Evolutionary conservation across 2,797 vertebrate genomes (phyloP).

Genomic region (Rhinella marina): DNA sequence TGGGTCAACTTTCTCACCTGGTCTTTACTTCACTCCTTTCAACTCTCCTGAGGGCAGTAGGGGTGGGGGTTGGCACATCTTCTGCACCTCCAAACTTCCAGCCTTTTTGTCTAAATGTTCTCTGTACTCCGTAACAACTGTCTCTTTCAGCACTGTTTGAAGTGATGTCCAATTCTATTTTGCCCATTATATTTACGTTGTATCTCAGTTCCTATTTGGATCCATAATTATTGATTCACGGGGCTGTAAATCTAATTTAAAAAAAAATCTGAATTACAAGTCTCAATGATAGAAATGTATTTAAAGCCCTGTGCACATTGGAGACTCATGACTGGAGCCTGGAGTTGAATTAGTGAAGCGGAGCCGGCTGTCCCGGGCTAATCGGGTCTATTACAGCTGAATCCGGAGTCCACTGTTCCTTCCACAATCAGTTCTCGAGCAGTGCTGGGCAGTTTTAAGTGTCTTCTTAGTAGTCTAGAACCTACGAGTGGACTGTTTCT

Average conservation of each 20-base stretch:
- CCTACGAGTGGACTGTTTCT: not conserved
- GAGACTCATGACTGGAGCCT: not conserved
- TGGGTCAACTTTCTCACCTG: conserved; percentile 1
- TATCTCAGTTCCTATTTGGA: not conserved
- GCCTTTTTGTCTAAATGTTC: not conserved
- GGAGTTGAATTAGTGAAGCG: not conserved
- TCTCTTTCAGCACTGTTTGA: conserved; percentile 19
- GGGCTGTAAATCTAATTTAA: not conserved
- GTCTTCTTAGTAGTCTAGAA: not conserved
- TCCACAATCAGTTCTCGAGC: conserved; percentile 1
- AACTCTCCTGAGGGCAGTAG: conserved; percentile 12
- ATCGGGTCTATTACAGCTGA: not conserved
- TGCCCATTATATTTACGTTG: not conserved
- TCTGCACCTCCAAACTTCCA: not conserved
- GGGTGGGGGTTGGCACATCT: not conserved
- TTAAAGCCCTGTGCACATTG: not conserved
- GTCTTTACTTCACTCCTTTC: conserved; percentile 1
- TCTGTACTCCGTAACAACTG: not conserved
- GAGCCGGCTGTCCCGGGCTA: not conserved
- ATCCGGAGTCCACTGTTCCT: not conserved
- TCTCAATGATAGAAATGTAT: not conserved
- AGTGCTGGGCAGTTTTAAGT: conserved; percentile 21
- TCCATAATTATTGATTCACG: not conserved
- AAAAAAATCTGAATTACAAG: not conserved
- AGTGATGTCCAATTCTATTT: conserved; percentile 1